These are phyloP conservation scores for Nomada fabriciana DNA, from an alignment of 2,888 invertebrate genomes.

Conservation along the genomic window DNA sequence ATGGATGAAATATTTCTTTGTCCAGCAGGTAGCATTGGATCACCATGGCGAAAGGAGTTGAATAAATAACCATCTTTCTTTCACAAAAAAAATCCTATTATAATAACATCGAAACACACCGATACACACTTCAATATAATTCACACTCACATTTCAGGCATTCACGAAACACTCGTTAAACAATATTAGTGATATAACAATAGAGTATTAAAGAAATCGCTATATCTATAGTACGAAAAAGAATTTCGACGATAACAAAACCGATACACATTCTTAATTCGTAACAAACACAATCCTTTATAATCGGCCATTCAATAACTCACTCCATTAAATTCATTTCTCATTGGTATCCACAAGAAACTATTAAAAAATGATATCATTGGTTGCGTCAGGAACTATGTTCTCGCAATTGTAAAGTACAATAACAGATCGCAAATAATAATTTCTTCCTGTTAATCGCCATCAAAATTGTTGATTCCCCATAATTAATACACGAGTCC, in stretches of 20 bases:
- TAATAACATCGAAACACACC: not conserved
- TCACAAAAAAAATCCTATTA: slow-evolving; percentile 2
- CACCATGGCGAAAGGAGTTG: not conserved
- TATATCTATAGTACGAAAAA: not conserved
- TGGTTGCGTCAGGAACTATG: too few species aligned
- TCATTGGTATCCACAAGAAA: too few species aligned
- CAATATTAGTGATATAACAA: too few species aligned
- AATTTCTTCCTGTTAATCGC: too few species aligned
- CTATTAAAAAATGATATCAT: too few species aligned
- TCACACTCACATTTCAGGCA: not conserved
- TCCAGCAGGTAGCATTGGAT: not conserved
- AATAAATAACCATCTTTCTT: slow-evolving; percentile 22
- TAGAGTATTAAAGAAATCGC: not conserved
- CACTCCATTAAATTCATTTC: too few species aligned
- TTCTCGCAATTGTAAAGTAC: too few species aligned
- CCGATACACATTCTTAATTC: not conserved
- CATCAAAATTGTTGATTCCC: too few species aligned
- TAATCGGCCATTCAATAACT: too few species aligned
- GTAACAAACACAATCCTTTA: too few species aligned
- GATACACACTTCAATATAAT: not conserved
- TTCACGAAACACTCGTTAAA: not conserved
- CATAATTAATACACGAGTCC: too few species aligned
- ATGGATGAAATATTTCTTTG: not conserved
- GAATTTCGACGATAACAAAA: not conserved
- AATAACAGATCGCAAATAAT: too few species aligned